phyloP scores from a whole-genome alignment of 2,888 invertebrate genomes.

The Heliconius erato region DNA sequence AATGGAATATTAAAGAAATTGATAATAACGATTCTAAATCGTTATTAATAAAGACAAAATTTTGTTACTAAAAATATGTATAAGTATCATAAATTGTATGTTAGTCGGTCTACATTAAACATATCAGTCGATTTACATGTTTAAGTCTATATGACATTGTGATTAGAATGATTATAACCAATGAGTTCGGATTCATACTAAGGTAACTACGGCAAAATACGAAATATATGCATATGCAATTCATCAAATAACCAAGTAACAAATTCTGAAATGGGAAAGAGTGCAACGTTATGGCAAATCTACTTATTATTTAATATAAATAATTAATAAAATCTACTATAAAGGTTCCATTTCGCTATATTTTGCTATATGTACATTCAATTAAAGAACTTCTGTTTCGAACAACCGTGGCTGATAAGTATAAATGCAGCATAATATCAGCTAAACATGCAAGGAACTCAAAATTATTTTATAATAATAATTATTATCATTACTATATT shows the following conservation, averaged over 20 bases:
- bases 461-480: conserved; percentile 1
- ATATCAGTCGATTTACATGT: neutral
- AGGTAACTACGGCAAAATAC: conserved; percentile 30
- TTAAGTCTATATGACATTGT: neutral
- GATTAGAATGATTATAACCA: conserved; percentile 28
- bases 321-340: conserved; percentile 10
- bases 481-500: neutral
- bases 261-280: conserved; percentile 17
- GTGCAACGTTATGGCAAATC: conserved; percentile 4
- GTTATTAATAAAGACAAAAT: neutral
- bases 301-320: neutral
- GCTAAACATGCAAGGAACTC: conserved; percentile 12
- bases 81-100: neutral
- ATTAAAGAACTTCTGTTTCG: neutral
- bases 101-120: neutral
- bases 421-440: conserved; percentile 36
- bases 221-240: neutral
- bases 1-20: neutral
- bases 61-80: neutral
- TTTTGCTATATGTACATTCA: neutral
- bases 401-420: neutral
- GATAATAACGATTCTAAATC: neutral
- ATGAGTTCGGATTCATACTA: conserved; percentile 29
- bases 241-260: conserved; percentile 22
- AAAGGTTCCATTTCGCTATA: conserved; percentile 1